phyloP scores from a whole-genome alignment of 1,140 invertebrate species.

The Mya arenaria region DNA sequence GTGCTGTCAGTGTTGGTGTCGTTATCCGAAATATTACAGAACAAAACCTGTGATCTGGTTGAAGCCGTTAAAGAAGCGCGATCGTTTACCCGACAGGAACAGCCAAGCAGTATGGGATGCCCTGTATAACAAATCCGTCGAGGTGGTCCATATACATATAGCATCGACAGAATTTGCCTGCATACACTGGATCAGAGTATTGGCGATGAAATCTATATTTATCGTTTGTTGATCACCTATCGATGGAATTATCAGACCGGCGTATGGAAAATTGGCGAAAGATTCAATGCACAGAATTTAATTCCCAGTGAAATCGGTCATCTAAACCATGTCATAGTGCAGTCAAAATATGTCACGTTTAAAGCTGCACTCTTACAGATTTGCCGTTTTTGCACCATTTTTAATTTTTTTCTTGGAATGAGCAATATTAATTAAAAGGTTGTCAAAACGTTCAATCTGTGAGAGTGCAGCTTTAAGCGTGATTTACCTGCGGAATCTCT shows the following conservation, averaged over 20 bases:
- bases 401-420: no score
- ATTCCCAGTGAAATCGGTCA: conserved; percentile 12
- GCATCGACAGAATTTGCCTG: no score
- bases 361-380: no score
- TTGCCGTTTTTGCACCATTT: no score
- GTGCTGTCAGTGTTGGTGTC: no score
- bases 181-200: no score
- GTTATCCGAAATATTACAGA: not conserved
- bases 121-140: no score
- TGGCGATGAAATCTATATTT: conserved; percentile 1
- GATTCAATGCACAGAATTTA: not conserved
- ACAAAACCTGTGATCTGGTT: no score
- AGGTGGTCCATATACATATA: no score
- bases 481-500: not conserved
- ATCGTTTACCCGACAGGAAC: not conserved
- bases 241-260: not conserved
- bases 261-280: conserved; percentile 3
- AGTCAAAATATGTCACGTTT: conserved; percentile 4
- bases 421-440: no score
- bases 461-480: no score
- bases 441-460: no score
- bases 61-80: not conserved
- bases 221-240: conserved; percentile 21
- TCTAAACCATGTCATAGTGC: conserved; percentile 8
- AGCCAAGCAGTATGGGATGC: not conserved